Base-by-base conservation (phyloP, 2,113 vertebrate species). In the Lophius piscatorius region DNA sequence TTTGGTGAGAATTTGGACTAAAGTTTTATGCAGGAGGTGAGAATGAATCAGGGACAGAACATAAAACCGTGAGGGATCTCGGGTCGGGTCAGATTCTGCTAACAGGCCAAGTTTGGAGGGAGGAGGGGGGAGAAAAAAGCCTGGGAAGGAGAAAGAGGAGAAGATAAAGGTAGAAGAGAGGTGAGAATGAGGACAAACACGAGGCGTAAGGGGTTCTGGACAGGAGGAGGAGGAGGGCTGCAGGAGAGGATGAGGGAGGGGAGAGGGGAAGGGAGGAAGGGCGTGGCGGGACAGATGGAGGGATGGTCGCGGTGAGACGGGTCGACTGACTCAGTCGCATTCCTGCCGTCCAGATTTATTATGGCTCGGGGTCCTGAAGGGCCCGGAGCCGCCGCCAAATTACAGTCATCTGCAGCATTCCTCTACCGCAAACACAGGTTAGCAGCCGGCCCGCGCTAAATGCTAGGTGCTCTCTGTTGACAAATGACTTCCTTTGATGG, bases 401-500 rank as follows among this genome's bases (percentile, higher is more conserved):
- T 87, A 92, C 83, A 91, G 90, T 92, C 74, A 92, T 93, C 83
- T 29, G 41, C 50, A 59, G 70, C 88, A 92, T 92, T 92, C 91
- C 88, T 89, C 48, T 54, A 76, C 77, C 48, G 72, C 88, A 92
- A 88, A 90, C 81, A 91, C 76, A 88, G 83, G 80, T 84, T 87
- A 80, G 84, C 85, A 76, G 69, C 65, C 70, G 70, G 67, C 67
- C 65, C 28, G 18, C 44, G 66, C 78, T 91, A 91, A 91, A 77
- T 90, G 83, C 76, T 84, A 85, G 89, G 83, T 91, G 85, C 87
- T 81, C 81, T 64, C 69, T 70, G 82, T 65, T 90, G 90, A 93
- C 91, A 92, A 91, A 92, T 91, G 86, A 90, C 88, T 92, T 90
- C 88, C 91, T 91, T 89, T 89, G 82, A 86, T 89, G 83, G 76